Percentiles rank a stretch among this genome's conserved stretches.
These are phyloP conservation scores for Matsumurasca onukii DNA, from an alignment of 1,140 invertebrate genomes.

Conservation along the genomic window DNA sequence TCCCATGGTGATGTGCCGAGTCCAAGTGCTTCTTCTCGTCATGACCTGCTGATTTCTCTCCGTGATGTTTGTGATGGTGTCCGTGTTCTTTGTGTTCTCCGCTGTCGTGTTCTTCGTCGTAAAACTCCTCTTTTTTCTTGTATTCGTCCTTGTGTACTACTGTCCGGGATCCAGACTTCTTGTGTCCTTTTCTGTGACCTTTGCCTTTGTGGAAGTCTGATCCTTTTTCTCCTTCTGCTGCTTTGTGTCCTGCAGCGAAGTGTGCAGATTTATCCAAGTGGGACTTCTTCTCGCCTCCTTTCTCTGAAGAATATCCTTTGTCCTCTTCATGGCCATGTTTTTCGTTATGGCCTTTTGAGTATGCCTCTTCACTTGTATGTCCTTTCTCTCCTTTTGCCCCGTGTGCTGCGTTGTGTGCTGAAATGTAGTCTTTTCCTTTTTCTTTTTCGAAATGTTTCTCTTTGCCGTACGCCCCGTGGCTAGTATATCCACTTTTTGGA, in stretches of 20 bases:
- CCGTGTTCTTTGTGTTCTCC: constrained; percentile 56
- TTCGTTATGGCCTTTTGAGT: constrained; percentile 45
- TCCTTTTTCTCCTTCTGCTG: constrained; percentile 43
- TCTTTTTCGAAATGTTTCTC: constrained; percentile 38
- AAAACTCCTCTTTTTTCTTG: constrained; percentile 64
- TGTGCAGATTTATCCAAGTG: constrained; percentile 43
- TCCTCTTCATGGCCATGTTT: constrained; percentile 42
- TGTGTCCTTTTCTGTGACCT: constrained; percentile 64
- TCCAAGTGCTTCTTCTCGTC: constrained; percentile 41
- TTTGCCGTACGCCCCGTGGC: constrained; percentile 20
- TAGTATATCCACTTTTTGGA: constrained; percentile 7
- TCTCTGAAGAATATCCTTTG: constrained; percentile 39
- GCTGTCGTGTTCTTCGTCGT: constrained; percentile 64
- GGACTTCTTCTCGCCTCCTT: constrained; percentile 43
- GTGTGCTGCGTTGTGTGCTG: constrained; percentile 44
- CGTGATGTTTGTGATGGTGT: constrained; percentile 40
- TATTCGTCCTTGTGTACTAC: constrained; percentile 66
- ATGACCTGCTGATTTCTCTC: constrained; percentile 39
- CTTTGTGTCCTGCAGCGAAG: constrained; percentile 50
- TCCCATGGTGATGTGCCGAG: constrained; percentile 39
- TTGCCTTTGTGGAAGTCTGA: constrained; percentile 39
- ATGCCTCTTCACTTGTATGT: constrained; percentile 54
- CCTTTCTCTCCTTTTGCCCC: constrained; percentile 59
- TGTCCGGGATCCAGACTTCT: constrained; percentile 62
- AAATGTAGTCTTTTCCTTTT: constrained; percentile 39